Evolutionary conservation across 2,888 invertebrate genomes (phyloP), one percentile per base, ranked within the genome.

Genomic region (Chymomyza procnemis): DNA sequence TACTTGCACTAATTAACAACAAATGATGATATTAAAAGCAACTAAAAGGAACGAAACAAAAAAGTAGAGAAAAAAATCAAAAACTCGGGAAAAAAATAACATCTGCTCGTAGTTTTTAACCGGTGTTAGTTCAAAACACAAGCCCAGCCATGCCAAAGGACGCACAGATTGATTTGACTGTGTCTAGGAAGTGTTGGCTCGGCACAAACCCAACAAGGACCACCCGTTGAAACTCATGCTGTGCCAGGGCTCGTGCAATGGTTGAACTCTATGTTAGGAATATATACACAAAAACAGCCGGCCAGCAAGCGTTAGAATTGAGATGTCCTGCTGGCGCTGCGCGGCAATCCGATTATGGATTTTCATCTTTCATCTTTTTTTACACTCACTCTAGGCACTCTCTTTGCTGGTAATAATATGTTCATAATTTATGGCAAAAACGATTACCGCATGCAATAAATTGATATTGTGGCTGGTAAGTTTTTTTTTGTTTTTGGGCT

Each of bases 241-340:
- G 84, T 64, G 78, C 48, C 52, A 67, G 73, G 74, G 67, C 80
- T 79, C 77, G 76, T 85, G 77, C 74, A 70, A 72, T 64, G 72
- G 67, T 77, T 66, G 59, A 66, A 62, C 69, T 74, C 61, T 26
- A n/a, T n/a, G 60, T 66, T 62, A 54, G 48, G 54, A 22, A 21
- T 21, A n/a, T n/a, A n/a, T n/a, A n/a, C n/a, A 54, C 54, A 54
- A 54, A 54, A 21, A 21, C 19, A 61, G 14, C 21, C 22, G 48
- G 26, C 12, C 8, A 58, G 46, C 21, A 48, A 60, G 34, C 41
- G 19, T 18, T 21, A 30, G 67, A 74, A 84, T 79, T 79, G 71
- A 83, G 81, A 85, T 85, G 79, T 84, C 84, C 84, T 78, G 85
- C 85, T 85, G 85, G 69, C 67, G 75, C 68, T 76, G 69, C 64